Evolutionary conservation across 2,888 invertebrate genomes (phyloP).

Genomic region (Tetanocera ferruginea): DNA sequence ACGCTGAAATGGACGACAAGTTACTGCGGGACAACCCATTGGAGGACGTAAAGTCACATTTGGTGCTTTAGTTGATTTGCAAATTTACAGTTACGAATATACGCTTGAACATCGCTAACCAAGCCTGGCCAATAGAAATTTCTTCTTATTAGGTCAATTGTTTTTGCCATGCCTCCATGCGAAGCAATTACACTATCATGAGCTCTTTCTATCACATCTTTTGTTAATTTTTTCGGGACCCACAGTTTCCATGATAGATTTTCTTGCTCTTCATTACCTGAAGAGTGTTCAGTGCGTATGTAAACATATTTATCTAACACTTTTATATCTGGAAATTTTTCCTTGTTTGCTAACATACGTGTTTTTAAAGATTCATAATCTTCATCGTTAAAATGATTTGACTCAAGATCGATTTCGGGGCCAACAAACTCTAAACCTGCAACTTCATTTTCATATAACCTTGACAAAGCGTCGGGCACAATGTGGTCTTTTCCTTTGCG

Average conservation of each 20-base stretch:
- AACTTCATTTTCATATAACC: constrained; percentile 38
- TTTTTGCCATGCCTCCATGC: constrained; percentile 33
- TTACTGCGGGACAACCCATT: constrained; percentile 33
- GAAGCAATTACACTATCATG: constrained; percentile 23
- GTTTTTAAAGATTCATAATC: constrained; percentile 37
- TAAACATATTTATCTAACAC: constrained; percentile 38
- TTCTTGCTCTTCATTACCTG: constrained; percentile 20
- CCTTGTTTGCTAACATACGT: constrained; percentile 1
- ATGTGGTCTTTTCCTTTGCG: constrained; percentile 51
- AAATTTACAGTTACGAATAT: constrained; percentile 29
- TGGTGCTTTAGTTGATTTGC: constrained; percentile 36
- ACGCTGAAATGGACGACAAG: constrained; percentile 41
- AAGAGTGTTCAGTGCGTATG: constrained; percentile 29
- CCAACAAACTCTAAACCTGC: background rate
- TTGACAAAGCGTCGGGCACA: constrained; percentile 55
- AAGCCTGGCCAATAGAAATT: no score
- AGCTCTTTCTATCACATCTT: no score
- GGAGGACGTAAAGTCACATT: constrained; percentile 38
- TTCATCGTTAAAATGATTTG: constrained; percentile 33
- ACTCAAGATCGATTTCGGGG: constrained; percentile 37
- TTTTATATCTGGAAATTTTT: constrained; percentile 41
- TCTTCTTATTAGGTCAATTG: constrained; percentile 2
- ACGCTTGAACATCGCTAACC: constrained; percentile 28
- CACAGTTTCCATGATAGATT: constrained; percentile 46
- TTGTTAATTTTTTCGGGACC: constrained; percentile 33